phyloP scores from a whole-genome alignment of 1,140 invertebrate genomes.

The Drosophila subobscura region DNA sequence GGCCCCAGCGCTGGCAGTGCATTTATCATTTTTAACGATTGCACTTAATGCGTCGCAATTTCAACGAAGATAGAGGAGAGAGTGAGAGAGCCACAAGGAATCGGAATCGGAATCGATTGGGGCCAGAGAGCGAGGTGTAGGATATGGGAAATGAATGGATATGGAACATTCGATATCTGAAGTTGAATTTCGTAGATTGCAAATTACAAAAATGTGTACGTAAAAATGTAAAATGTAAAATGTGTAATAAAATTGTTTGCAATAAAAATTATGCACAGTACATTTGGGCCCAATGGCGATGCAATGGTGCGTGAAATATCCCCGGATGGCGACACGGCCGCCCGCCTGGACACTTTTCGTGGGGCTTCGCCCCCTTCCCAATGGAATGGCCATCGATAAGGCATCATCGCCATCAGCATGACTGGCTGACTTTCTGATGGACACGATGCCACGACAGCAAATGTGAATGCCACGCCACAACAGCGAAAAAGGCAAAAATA shows the following conservation, averaged over 20 bases:
- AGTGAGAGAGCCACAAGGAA: conserved; percentile 15
- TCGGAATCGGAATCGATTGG: conserved; percentile 40
- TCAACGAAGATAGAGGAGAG: background rate
- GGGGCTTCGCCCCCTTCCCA: background rate
- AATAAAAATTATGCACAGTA: conserved; percentile 81
- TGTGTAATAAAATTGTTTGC: conserved; percentile 70
- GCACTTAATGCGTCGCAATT: conserved; percentile 60
- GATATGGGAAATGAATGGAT: conserved; percentile 24
- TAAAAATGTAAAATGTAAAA: conserved; percentile 24
- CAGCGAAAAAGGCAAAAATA: conserved; percentile 16
- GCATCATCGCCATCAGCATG: conserved; percentile 59
- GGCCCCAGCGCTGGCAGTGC: conserved; percentile 4
- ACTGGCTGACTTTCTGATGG: conserved; percentile 68
- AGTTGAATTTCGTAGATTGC: conserved; percentile 14
- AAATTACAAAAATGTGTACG: conserved; percentile 34
- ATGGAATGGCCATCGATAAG: conserved; percentile 49
- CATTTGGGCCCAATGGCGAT: conserved; percentile 62
- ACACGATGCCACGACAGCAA: conserved; percentile 44
- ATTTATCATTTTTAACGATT: conserved; percentile 78
- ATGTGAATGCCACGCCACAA: conserved; percentile 31
- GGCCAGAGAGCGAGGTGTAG: background rate
- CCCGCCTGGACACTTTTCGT: conserved; percentile 19
- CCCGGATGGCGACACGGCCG: background rate
- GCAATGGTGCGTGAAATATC: conserved; percentile 67
- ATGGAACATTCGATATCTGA: background rate